A percentile compares a stretch with the other conserved stretches of the same genome.
Evolutionary conservation across 2,113 vertebrate genomes (phyloP).

Genomic region (Dissostichus mawsoni): DNA sequence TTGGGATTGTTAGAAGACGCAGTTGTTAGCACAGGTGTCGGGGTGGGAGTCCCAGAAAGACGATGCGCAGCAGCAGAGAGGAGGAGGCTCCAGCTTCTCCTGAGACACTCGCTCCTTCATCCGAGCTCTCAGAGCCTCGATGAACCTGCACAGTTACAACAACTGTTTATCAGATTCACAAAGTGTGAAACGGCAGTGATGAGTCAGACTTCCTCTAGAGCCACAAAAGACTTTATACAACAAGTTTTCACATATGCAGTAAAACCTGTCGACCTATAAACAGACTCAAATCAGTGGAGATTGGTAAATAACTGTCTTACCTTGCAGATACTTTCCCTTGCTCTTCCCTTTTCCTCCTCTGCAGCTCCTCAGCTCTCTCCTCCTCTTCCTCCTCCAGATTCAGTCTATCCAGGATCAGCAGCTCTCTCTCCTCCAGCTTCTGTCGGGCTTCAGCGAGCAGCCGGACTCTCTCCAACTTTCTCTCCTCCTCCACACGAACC

Average conservation of each 20-base stretch:
- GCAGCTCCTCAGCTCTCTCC: constrained; percentile 50
- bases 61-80: constrained; percentile 90
- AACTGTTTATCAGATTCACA: background rate
- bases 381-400: constrained; percentile 78
- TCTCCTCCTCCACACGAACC: constrained; percentile 84
- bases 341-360: constrained; percentile 47
- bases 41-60: constrained; percentile 95
- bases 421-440: constrained; percentile 71
- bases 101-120: constrained; percentile 86
- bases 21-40: constrained; percentile 95
- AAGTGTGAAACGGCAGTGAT: no score
- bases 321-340: constrained; percentile 65
- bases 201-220: no score
- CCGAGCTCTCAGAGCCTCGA: constrained; percentile 88
- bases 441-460: constrained; percentile 45
- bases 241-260: background rate
- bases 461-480: constrained; percentile 46
- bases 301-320: constrained; percentile 31
- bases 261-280: background rate
- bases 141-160: constrained; percentile 81
- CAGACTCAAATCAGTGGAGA: background rate
- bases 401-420: constrained; percentile 79
- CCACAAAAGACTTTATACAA: no score
- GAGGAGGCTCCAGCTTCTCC: constrained; percentile 85
- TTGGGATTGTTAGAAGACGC: constrained; percentile 92